These are phyloP conservation scores for Falcunculus frontatus DNA, from an alignment of 2,113 vertebrate genomes.

Conservation along the genomic window DNA sequence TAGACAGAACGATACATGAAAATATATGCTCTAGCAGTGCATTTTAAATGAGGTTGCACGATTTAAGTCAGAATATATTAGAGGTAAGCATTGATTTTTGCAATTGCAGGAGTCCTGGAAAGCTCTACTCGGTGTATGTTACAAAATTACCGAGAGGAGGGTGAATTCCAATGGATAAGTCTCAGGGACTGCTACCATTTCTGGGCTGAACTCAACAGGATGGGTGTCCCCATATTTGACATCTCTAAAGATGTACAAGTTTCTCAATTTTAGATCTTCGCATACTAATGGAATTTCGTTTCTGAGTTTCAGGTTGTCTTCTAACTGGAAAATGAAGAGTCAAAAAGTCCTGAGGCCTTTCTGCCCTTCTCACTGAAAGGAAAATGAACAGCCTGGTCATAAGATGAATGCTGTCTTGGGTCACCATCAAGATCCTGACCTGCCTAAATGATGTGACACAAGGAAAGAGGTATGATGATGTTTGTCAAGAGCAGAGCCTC, in stretches of 20 bases:
- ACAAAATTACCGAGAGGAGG: constrained; percentile 29
- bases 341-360: not conserved
- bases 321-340: not conserved
- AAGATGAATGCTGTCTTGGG: constrained; percentile 3
- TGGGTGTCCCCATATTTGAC: not conserved
- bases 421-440: constrained; percentile 31
- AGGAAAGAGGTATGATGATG: not conserved
- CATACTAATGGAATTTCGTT: not conserved
- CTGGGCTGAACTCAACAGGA: not conserved
- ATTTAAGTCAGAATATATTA: constrained; percentile 80
- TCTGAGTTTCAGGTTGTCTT: not conserved
- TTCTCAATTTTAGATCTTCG: not conserved
- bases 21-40: constrained; percentile 82
- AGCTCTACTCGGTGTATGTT: not conserved
- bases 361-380: not conserved
- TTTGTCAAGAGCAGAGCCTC: not conserved
- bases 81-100: constrained; percentile 66
- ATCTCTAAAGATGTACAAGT: not conserved
- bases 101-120: constrained; percentile 36
- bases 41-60: constrained; percentile 85
- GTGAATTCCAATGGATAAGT: not conserved
- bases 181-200: not conserved
- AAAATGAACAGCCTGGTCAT: not conserved
- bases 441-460: not conserved
- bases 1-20: constrained; percentile 80